phyloP scores from a whole-genome alignment of 2,888 invertebrate genomes.

The Papilio gigon region DNA sequence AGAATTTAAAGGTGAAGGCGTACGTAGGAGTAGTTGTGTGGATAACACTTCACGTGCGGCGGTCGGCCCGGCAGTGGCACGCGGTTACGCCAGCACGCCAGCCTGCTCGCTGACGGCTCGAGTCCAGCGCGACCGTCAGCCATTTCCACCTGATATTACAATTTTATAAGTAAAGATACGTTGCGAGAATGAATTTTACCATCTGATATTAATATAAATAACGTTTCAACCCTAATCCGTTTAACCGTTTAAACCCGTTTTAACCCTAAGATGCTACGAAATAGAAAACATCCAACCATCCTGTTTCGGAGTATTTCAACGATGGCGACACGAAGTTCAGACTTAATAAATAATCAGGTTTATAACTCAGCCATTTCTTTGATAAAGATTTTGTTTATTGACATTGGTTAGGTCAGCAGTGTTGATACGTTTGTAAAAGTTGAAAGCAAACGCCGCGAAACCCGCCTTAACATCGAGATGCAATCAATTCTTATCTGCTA shows the following conservation, averaged over 20 bases:
- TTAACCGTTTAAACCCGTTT: no score
- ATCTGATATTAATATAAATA: no score
- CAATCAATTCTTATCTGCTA: neutral
- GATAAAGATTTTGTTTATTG: neutral
- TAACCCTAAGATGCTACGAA: no score
- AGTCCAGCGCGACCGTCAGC: constrained; percentile 48
- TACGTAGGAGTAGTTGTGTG: constrained; percentile 66
- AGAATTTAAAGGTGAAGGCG: constrained; percentile 9
- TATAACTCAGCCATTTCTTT: neutral
- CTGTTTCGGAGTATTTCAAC: no score
- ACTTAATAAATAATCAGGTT: no score
- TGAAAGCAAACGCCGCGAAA: neutral
- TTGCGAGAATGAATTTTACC: no score
- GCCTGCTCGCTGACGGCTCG: constrained; percentile 55
- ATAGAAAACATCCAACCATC: no score
- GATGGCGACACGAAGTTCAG: no score
- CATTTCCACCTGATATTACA: constrained; percentile 51
- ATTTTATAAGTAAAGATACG: neutral
- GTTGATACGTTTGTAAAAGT: neutral
- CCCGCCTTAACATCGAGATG: neutral
- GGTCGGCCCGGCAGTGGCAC: constrained; percentile 63
- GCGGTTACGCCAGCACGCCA: constrained; percentile 73
- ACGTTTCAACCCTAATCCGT: no score
- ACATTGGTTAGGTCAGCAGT: neutral
- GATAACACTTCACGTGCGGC: constrained; percentile 62